Conservation (phyloP, 2,888 invertebrate genomes). For the Prosopocoilus inquinatus region DNA sequence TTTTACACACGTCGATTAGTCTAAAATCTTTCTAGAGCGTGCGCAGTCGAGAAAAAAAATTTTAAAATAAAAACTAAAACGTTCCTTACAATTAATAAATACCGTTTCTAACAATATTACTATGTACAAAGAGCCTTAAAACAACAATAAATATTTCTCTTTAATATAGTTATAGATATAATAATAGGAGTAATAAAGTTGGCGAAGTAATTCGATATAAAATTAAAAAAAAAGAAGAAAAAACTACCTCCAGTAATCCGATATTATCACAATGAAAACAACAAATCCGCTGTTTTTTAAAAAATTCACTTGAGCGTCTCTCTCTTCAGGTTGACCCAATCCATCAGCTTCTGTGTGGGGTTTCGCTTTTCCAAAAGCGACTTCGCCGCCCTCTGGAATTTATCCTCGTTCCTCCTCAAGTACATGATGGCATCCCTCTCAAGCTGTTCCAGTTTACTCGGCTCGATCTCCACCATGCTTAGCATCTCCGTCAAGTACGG, state of each 20-base stretch:
- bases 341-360: conserved; percentile 47
- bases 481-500: conserved; percentile 80
- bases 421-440: conserved; percentile 77
- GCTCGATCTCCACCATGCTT: conserved; percentile 76
- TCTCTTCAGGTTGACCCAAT: conserved; percentile 51
- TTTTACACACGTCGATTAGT: no score
- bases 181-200: neutral
- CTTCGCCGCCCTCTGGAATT: conserved; percentile 64
- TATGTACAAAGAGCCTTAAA: neutral
- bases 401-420: conserved; percentile 75
- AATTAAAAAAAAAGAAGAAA: neutral
- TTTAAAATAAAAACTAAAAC: no score
- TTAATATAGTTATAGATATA: neutral
- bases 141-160: neutral
- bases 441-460: conserved; percentile 68
- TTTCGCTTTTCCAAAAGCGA: conserved; percentile 49
- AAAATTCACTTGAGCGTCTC: conserved; percentile 27
- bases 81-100: no score
- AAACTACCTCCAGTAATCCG: no score
- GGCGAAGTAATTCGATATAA: neutral
- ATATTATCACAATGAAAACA: no score
- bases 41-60: no score
- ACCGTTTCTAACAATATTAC: no score
- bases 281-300: neutral
- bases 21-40: no score